Conservation (phyloP, 2,888 invertebrate genomes). For the Carpatolechia fugitivella region DNA sequence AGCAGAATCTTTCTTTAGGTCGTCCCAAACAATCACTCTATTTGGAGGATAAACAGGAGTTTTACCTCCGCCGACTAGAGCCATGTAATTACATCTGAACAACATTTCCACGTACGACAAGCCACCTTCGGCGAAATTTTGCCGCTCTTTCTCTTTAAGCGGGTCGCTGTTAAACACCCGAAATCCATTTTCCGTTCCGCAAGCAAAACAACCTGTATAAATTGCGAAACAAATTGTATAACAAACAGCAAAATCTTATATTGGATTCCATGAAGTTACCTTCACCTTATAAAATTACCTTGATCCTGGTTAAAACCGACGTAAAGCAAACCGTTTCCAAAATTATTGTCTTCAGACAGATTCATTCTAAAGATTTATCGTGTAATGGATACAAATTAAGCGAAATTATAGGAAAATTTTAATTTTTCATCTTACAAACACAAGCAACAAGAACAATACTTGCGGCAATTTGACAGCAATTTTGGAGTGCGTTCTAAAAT, state of each 20-base stretch:
- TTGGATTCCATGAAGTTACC: slow-evolving; percentile 21
- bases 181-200: slow-evolving; percentile 98
- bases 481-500: too few relatives aligned
- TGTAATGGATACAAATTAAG: slow-evolving; percentile 26
- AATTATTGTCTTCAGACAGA: slow-evolving; percentile 84
- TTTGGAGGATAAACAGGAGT: slow-evolving; percentile 96
- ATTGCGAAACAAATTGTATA: slow-evolving; percentile 36
- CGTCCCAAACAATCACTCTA: slow-evolving; percentile 99
- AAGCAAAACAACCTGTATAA: slow-evolving; percentile 95
- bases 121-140: slow-evolving; percentile 96
- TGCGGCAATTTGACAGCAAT: slow-evolving; percentile 25
- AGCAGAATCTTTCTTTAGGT: slow-evolving; percentile 95
- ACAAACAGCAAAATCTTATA: slow-evolving; percentile 21
- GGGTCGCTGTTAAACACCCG: slow-evolving; percentile 98
- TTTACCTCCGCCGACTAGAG: slow-evolving; percentile 95
- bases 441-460: neutral
- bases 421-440: slow-evolving; percentile 18
- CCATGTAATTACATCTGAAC: slow-evolving; percentile 97
- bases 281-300: slow-evolving; percentile 79
- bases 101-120: slow-evolving; percentile 98
- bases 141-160: slow-evolving; percentile 96
- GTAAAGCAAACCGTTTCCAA: slow-evolving; percentile 92
- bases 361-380: slow-evolving; percentile 79
- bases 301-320: slow-evolving; percentile 99
- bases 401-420: slow-evolving; percentile 28